phyloP scores from a whole-genome alignment of 1,140 invertebrate species.

The Trissolcus basalis region DNA sequence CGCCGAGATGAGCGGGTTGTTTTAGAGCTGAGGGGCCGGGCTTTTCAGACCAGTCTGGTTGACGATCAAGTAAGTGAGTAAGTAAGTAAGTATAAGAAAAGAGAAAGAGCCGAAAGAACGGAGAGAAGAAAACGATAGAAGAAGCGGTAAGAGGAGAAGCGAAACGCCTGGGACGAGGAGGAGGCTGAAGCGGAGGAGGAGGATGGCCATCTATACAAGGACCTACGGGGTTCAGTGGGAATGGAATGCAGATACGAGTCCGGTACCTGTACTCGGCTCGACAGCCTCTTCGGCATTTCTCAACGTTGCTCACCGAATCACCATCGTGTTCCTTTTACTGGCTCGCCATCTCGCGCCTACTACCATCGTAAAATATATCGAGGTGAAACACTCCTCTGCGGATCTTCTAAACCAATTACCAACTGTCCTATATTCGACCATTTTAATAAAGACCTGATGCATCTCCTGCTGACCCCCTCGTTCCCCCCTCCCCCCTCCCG shows the following conservation, averaged over 20 bases:
- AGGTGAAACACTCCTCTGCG: constrained; percentile 28
- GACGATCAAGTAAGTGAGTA: constrained; percentile 63
- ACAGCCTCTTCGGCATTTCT: constrained; percentile 64
- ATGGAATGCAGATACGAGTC: constrained; percentile 76
- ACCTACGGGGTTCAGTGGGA: constrained; percentile 75
- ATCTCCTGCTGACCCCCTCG: not conserved
- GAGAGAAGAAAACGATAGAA: constrained; percentile 21
- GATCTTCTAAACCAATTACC: constrained; percentile 36
- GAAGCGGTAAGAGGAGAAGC: constrained; percentile 52
- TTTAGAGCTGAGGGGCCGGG: too few relatives aligned
- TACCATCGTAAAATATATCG: constrained; percentile 48
- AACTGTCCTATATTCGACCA: constrained; percentile 38
- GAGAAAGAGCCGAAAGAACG: constrained; percentile 41
- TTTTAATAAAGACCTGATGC: constrained; percentile 29
- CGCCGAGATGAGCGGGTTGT: constrained; percentile 29
- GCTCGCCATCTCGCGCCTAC: constrained; percentile 57
- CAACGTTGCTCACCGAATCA: constrained; percentile 66
- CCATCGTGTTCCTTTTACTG: constrained; percentile 62
- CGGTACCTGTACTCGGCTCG: constrained; percentile 63
- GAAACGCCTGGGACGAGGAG: constrained; percentile 20
- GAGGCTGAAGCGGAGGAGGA: constrained; percentile 39
- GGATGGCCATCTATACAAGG: constrained; percentile 73
- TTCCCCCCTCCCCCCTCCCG: too few relatives aligned
- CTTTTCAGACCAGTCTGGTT: constrained; percentile 38
- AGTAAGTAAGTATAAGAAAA: constrained; percentile 57